Evolutionary conservation across 2,113 vertebrate species (phyloP).

Genomic region (Stictonetta naevosa): DNA sequence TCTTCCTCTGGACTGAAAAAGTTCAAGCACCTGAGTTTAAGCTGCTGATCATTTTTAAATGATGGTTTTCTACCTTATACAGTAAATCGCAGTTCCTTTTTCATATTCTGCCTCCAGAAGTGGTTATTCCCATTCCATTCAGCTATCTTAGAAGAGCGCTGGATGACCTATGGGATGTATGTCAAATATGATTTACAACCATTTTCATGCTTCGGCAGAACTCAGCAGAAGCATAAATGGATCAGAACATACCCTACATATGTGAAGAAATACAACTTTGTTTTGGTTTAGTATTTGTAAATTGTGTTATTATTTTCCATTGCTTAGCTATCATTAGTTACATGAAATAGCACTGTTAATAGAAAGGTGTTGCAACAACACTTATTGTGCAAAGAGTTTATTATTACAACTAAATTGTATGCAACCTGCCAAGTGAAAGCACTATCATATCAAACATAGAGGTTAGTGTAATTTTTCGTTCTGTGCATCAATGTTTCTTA

Average conservation of each 20-base stretch:
- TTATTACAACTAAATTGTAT: neutral
- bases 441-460: neutral
- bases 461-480: neutral
- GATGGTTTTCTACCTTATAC: neutral
- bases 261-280: neutral
- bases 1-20: neutral
- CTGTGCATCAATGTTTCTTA: neutral
- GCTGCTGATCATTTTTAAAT: constrained; percentile 16
- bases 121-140: constrained; percentile 41
- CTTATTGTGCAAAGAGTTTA: neutral
- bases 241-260: constrained; percentile 37
- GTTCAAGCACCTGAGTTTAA: neutral
- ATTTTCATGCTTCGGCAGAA: constrained; percentile 60
- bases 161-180: constrained; percentile 42
- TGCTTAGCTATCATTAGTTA: neutral
- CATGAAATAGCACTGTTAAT: neutral
- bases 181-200: constrained; percentile 62
- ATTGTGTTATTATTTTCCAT: constrained; percentile 35
- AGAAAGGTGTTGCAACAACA: neutral
- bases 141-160: constrained; percentile 51
- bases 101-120: constrained; percentile 23
- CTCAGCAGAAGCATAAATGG: constrained; percentile 47
- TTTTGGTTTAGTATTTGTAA: constrained; percentile 19
- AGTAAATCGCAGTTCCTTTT: constrained; percentile 35
- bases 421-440: neutral